These are phyloP conservation scores for Lottia scabra DNA, from an alignment of 2,888 invertebrate genomes.

Conservation along the genomic window DNA sequence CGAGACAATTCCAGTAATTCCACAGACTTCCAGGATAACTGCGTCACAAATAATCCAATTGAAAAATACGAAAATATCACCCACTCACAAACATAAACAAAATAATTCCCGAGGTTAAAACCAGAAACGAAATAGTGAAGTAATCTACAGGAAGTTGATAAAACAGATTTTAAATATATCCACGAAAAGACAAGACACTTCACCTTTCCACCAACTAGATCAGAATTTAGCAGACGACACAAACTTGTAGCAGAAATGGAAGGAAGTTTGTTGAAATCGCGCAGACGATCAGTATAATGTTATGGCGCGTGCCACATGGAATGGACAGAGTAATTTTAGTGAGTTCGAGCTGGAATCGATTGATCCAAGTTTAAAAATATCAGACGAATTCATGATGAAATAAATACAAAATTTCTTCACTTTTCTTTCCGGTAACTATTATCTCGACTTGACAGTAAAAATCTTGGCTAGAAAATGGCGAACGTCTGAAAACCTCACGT, in stretches of 20 bases:
- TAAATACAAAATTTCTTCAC: neutral
- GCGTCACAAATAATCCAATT: neutral
- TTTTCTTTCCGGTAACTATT: neutral
- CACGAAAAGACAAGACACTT: neutral
- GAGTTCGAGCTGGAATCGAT: neutral
- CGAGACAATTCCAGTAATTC: neutral
- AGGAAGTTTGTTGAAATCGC: neutral
- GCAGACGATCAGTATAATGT: neutral
- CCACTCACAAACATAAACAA: neutral
- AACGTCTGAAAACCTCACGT: too few species aligned
- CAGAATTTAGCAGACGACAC: slow-evolving; percentile 5
- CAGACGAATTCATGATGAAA: neutral
- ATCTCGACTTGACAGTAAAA: too few species aligned
- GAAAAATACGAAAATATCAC: neutral
- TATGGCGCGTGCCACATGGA: neutral
- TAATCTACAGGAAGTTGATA: too few species aligned
- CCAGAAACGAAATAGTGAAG: too few species aligned
- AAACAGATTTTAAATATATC: neutral
- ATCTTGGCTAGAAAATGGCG: too few species aligned
- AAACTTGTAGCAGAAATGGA: neutral
- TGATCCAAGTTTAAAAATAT: neutral
- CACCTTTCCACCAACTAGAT: neutral
- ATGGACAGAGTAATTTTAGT: neutral
- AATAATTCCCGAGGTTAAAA: too few species aligned
- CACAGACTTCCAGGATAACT: neutral